Evolutionary conservation across 2,113 vertebrate genomes (phyloP).

Genomic region (Perca fluviatilis): DNA sequence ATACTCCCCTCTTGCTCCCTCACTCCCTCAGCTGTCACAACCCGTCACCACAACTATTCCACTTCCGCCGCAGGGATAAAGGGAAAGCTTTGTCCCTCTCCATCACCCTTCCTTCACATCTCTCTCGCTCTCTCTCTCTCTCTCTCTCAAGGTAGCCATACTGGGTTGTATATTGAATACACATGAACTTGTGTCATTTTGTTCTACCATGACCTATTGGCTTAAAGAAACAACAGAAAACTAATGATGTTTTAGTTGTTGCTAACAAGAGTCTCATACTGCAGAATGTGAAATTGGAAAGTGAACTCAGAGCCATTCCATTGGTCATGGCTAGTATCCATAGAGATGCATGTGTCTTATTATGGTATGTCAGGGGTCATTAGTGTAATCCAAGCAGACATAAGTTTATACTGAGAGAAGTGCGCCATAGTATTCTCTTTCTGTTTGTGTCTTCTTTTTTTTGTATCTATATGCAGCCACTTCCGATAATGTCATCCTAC

Average conservation of each 20-base stretch:
- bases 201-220: conserved; percentile 35
- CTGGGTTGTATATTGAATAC: conserved; percentile 34
- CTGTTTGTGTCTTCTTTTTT: conserved; percentile 67
- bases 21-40: conserved; percentile 78
- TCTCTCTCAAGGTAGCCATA: conserved; percentile 48
- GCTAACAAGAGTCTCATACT: conserved; percentile 33
- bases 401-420: conserved; percentile 72
- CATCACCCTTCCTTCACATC: conserved; percentile 61
- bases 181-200: conserved; percentile 31
- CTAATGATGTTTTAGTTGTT: conserved; percentile 52
- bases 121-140: conserved; percentile 47
- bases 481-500: conserved; percentile 84
- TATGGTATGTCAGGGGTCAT: conserved; percentile 79
- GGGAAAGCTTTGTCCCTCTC: conserved; percentile 68
- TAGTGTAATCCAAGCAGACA: conserved; percentile 77
- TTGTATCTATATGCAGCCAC: conserved; percentile 72
- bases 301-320: conserved; percentile 56
- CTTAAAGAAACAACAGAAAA: conserved; percentile 49
- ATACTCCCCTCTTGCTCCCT: conserved; percentile 73
- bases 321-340: conserved; percentile 59
- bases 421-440: conserved; percentile 76
- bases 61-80: conserved; percentile 67
- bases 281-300: conserved; percentile 38
- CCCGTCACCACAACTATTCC: conserved; percentile 79
- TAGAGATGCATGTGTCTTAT: conserved; percentile 66